Evolutionary conservation across 2,113 vertebrate genomes (phyloP), one percentile per base, ranked within the genome.

Genomic region (Laticauda colubrina): DNA sequence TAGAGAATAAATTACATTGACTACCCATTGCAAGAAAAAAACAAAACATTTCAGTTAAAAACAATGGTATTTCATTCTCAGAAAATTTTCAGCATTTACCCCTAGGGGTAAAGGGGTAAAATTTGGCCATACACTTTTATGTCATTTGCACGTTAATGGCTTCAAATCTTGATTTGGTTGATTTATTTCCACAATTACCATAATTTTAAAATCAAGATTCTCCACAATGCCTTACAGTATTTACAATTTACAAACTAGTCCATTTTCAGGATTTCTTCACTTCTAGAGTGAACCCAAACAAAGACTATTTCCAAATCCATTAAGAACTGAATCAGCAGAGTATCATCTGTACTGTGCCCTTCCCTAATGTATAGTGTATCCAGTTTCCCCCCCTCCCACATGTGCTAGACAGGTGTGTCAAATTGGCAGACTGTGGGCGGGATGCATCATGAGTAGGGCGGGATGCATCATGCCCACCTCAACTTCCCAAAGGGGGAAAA

Each of bases 21-120:
- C 90, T 6, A 94, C 91, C 56, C 64, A 53, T 5, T 75, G 39
- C n/a, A 81, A 88, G 94, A 95, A 88, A 91, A 7, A 29, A 88
- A 29, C 43, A 90, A 51, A 26, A 89, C 87, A 85, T 91, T 90
- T 94, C 75, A 61, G 69, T 88, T 55, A 91, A 55, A 20, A 90
- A 90, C 54, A n/a, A 86, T n/a, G 20, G 59, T 20, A 89, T 61
- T 90, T 93, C 89, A 55, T 94, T 85, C 51, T 89, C 69, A 43
- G 26, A 51, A 81, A 69, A 51, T 51, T 51, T 29, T 93, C 5
- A 57, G 20, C 20, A 56, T 56, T 21, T 56, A 56, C 5, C 5
- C 18, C 55, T 56, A 55, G 6, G 48, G 48, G 48, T 48, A 48
- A 39, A 4, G 69, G 23, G 5, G 4, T 75, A 20, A 48, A 90